Evolutionary conservation across 92 coral and sea anemone species (phyloP).

Genomic region (Metridium senile): DNA sequence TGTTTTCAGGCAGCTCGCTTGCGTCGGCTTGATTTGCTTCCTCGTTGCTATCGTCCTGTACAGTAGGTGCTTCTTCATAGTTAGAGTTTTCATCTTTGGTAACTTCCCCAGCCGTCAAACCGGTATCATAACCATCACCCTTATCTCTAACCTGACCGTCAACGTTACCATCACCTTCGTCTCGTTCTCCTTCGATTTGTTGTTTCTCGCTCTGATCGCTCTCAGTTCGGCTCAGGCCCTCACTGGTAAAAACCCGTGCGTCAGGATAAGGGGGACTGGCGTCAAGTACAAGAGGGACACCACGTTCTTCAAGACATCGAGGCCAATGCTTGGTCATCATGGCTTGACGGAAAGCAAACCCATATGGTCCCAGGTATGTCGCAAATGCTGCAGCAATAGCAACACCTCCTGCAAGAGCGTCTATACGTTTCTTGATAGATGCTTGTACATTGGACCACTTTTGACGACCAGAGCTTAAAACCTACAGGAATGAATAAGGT

Average conservation of each 20-base stretch:
- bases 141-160: conserved; percentile 9
- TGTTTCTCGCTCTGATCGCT: conserved; percentile 37
- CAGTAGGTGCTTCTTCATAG: conserved; percentile 1
- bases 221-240: conserved; percentile 29
- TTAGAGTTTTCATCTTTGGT: conserved; percentile 37
- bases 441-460: conserved; percentile 84
- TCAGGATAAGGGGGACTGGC: conserved; percentile 63
- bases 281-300: conserved; percentile 86
- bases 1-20: too few species aligned
- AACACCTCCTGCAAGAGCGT: conserved; percentile 92
- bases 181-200: conserved; percentile 6
- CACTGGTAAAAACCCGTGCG: conserved; percentile 54
- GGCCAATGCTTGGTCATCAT: conserved; percentile 97
- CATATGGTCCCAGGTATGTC: conserved; percentile 96
- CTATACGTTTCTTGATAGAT: conserved; percentile 83
- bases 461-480: conserved; percentile 91
- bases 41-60: conserved; percentile 5
- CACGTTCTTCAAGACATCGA: conserved; percentile 91
- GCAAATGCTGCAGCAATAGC: conserved; percentile 98
- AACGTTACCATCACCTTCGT: conserved; percentile 15
- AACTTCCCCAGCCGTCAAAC: not conserved
- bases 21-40: too few species aligned
- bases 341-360: conserved; percentile 84
- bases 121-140: conserved; percentile 12
- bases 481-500: conserved; percentile 39